Conservation (phyloP, 2,888 invertebrate genomes). For the Torymus texanus region DNA sequence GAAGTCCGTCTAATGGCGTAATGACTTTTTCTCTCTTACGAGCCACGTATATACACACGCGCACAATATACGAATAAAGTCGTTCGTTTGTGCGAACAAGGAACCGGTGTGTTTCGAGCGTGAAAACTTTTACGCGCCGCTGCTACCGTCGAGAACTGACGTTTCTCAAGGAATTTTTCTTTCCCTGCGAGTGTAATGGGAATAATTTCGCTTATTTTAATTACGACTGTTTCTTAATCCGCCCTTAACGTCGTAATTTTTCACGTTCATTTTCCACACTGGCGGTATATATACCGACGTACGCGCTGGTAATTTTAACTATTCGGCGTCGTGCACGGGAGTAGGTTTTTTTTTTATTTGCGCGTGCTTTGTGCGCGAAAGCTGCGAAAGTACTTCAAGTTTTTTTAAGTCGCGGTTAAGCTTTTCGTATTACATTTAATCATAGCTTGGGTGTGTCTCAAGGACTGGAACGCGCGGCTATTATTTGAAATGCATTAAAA, state of each 20-base stretch:
- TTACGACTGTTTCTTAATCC: conserved; percentile 54
- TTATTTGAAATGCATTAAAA: too few species aligned
- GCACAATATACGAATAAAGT: conserved; percentile 54
- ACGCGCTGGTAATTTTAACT: conserved; percentile 7
- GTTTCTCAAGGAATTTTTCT: conserved; percentile 52
- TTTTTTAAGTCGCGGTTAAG: background rate
- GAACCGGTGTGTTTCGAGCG: conserved; percentile 20
- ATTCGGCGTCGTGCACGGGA: conserved; percentile 7
- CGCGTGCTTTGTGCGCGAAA: background rate
- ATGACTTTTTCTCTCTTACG: conserved; percentile 14
- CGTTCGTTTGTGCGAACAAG: conserved; percentile 50
- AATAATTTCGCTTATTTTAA: conserved; percentile 52
- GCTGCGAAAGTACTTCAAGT: background rate
- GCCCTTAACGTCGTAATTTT: conserved; percentile 37
- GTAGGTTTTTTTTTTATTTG: background rate
- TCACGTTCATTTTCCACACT: conserved; percentile 20
- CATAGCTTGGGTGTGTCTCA: too few species aligned
- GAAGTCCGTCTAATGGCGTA: conserved; percentile 45
- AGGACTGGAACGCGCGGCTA: too few species aligned
- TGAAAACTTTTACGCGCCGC: conserved; percentile 22
- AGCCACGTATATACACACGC: background rate
- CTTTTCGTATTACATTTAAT: too few species aligned
- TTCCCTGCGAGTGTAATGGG: background rate
- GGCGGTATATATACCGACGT: background rate
- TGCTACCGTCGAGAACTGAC: conserved; percentile 25